Base-by-base conservation (phyloP, 2,113 vertebrate genomes). In the Ardeotis arabs region DNA sequence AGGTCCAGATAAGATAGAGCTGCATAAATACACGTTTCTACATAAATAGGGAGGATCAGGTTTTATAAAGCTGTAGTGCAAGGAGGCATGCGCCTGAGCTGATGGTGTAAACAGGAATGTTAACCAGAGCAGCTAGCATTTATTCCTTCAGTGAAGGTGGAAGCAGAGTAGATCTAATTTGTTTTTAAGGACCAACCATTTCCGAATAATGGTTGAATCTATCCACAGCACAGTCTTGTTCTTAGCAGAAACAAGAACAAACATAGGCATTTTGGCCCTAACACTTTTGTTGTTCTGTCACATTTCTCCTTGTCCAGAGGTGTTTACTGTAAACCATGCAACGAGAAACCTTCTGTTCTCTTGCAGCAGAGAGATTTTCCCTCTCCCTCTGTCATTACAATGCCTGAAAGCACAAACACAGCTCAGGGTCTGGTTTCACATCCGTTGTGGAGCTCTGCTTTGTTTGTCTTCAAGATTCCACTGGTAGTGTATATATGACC, bases 381-480 rank as follows among this genome's bases (percentile, higher is more conserved):
- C 49, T 89, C 69, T 73, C 33, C 45, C 33, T 68, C 45, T 84
- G 77, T 91, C 84, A 45, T 53, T 68, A 59, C 60, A 56, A 39
- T 94, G 94, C 84, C 86, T 96, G 86, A 94, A 91, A 89, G 89
- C 89, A 79, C 58, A 83, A 91, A 41, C 64, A 47, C 10, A 9
- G 67, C 76, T 89, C 70, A 49, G 6, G 52, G 41, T 93, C 87
- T 95, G 81, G 63, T 96, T 97, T 95, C 79, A 89, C 58, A 82
- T 85, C 89, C 12, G 0, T 87, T 53, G 87, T 45, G 80, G 63
- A 86, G 64, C 67, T 91, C 78, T 94, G 90, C 91, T 93, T 96
- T 94, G 87, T 95, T 96, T 97, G 76, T 87, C 95, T 97, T 93
- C 84, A 73, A 20, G 90, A 91, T 93, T 97, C 67, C 68, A 69